A percentile compares a stretch with the other conserved stretches of the same genome.
Conservation (phyloP, 2,888 invertebrate species). For the Pemphredon lugubris region DNA sequence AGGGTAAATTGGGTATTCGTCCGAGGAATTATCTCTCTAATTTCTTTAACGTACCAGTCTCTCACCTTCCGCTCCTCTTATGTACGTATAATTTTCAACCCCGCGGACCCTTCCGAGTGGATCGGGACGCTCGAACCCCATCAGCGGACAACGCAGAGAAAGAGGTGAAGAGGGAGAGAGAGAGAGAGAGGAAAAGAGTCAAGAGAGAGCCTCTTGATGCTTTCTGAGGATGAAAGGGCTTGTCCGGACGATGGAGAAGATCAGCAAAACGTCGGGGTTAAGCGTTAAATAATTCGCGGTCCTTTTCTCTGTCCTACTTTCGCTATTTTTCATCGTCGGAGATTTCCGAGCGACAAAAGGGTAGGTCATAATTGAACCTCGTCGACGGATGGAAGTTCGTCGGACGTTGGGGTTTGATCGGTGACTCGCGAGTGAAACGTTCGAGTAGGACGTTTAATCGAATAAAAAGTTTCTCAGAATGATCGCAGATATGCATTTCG, state of each 20-base stretch:
- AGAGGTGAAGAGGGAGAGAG: neutral
- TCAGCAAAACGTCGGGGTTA: conserved; percentile 40
- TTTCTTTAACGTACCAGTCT: conserved; percentile 85
- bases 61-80: conserved; percentile 65
- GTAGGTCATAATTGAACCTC: too few relatives aligned
- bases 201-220: conserved; percentile 21
- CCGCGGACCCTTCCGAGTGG: conserved; percentile 39
- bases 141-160: conserved; percentile 23
- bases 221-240: conserved; percentile 59
- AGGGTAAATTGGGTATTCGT: conserved; percentile 81
- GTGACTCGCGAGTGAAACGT: too few relatives aligned
- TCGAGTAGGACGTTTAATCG: too few relatives aligned
- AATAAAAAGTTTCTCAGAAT: too few relatives aligned
- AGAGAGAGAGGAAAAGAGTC: neutral
- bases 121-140: conserved; percentile 49
- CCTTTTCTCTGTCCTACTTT: neutral
- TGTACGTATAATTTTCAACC: conserved; percentile 64
- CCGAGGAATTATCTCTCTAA: conserved; percentile 81
- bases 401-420: too few relatives aligned
- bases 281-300: conserved; percentile 37
- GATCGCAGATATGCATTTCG: too few relatives aligned
- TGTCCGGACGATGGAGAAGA: conserved; percentile 45
- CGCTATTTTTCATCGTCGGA: neutral
- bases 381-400: too few relatives aligned
- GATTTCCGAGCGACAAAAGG: too few relatives aligned